Percentiles rank a stretch among this genome's conserved stretches.
Conservation (phyloP, 2,888 invertebrate genomes). For the Aphelenchoides bicaudatus region DNA sequence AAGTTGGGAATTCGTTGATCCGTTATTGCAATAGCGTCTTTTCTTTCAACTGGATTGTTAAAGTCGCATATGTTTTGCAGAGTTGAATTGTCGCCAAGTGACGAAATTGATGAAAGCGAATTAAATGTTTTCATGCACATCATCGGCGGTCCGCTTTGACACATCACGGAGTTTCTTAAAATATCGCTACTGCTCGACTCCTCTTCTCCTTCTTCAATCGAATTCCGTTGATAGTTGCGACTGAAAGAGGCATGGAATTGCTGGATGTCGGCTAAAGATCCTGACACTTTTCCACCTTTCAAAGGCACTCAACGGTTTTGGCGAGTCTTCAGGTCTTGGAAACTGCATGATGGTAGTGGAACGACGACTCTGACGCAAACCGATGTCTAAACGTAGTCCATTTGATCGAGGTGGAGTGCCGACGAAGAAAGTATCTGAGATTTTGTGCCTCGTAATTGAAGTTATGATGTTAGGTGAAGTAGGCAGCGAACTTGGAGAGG, state of each 20-base stretch:
- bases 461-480: background rate
- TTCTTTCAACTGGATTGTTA: too few species aligned
- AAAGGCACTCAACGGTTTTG: too few species aligned
- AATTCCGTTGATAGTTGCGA: background rate
- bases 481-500: background rate
- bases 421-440: too few species aligned
- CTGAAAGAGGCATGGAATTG: slow-evolving; percentile 15
- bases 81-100: background rate
- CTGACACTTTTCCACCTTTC: background rate
- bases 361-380: background rate
- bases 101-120: background rate
- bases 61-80: slow-evolving; percentile 5
- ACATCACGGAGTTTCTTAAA: background rate
- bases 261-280: slow-evolving; percentile 15
- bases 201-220: background rate
- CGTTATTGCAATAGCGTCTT: too few species aligned
- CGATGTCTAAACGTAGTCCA: too few species aligned
- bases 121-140: background rate
- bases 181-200: background rate
- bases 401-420: slow-evolving; percentile 3
- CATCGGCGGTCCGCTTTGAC: slow-evolving; percentile 2
- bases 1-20: slow-evolving; percentile 10
- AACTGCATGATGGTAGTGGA: slow-evolving; percentile 10
- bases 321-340: too few species aligned
- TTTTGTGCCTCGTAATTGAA: too few species aligned